Evolutionary conservation across 2,113 vertebrate genomes (phyloP), one percentile per base, ranked within the genome.

Genomic region (Tretioscincus oriximinensis): DNA sequence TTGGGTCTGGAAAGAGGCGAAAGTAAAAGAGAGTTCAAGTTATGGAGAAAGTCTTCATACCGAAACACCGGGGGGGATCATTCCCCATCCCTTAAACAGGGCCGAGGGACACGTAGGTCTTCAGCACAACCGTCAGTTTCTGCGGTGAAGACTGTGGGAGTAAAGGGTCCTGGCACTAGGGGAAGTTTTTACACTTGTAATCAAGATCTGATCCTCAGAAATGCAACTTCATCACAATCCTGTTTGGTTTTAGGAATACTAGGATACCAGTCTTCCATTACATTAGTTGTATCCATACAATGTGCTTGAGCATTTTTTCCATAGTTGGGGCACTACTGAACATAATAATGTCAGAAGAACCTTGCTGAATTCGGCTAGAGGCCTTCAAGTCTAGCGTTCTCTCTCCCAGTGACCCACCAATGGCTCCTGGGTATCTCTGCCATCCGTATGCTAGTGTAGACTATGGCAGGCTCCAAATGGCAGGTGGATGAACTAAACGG

Each of bases 1-100:
- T 96, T 97, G 91, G 92, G 93, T 96, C 97, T 96, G 95, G 87
- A 91, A 90, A 87, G 75, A 80, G 82, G 83, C 89, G 87, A 92
- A 74, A 91, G 85, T 88, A 67, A 85, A 90, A 89, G 88, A 88
- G 70, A 92, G 83, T 88, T 89, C 89, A 90, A 91, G 85, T 81
- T 80, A 85, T 45, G 60, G 90, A 88, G 78, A 81, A 88, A 77
- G 78, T 93, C 84, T 81, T 85, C 81, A 84, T 89, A 88, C 61
- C 75, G 75, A 88, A 85, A 81, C 76, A 88, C 78, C 78, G 49
- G 54, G 71, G 90, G 78, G 86, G 89, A 86, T 78, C 66, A 88
- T 89, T 91, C 81, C 87, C 84, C 81, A 72, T 64, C 72, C 92
- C 88, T 66, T 65, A 75, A 84, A 88, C 9, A 86, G 87, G 80